These are phyloP conservation scores for Sarcophaga bullata DNA, from an alignment of 1,140 invertebrate genomes.

Conservation along the genomic window DNA sequence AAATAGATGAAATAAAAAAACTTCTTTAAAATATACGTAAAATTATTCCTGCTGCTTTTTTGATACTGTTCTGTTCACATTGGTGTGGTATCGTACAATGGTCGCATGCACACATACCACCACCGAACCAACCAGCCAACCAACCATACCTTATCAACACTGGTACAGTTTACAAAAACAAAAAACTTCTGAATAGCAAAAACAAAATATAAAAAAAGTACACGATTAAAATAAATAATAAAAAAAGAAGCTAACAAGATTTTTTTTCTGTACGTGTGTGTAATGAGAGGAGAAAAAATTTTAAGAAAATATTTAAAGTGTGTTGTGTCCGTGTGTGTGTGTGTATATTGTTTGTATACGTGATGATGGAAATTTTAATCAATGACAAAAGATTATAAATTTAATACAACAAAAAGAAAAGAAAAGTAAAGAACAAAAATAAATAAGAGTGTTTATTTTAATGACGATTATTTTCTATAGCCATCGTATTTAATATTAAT, in stretches of 20 bases:
- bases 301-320: background rate
- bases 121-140: background rate
- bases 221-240: slow-evolving; percentile 18
- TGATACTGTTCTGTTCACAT: background rate
- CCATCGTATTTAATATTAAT: too few relatives aligned
- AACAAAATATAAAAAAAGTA: slow-evolving; percentile 23
- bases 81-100: background rate
- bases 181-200: slow-evolving; percentile 35
- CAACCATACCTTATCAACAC: slow-evolving; percentile 13
- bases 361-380: slow-evolving; percentile 26
- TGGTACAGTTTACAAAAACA: slow-evolving; percentile 45
- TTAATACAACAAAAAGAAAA: background rate
- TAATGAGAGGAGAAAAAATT: slow-evolving; percentile 1
- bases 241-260: slow-evolving; percentile 36
- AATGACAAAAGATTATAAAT: slow-evolving; percentile 8
- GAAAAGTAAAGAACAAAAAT: too few relatives aligned
- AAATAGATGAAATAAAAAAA: slow-evolving; percentile 14
- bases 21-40: slow-evolving; percentile 14
- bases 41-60: slow-evolving; percentile 26
- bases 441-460: too few relatives aligned
- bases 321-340: background rate
- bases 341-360: background rate
- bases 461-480: too few relatives aligned
- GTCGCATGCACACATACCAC: background rate
- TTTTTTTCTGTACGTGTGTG: background rate